phyloP scores from a whole-genome alignment of 2,888 invertebrate species.

The Eumacrocentrus americanus region DNA sequence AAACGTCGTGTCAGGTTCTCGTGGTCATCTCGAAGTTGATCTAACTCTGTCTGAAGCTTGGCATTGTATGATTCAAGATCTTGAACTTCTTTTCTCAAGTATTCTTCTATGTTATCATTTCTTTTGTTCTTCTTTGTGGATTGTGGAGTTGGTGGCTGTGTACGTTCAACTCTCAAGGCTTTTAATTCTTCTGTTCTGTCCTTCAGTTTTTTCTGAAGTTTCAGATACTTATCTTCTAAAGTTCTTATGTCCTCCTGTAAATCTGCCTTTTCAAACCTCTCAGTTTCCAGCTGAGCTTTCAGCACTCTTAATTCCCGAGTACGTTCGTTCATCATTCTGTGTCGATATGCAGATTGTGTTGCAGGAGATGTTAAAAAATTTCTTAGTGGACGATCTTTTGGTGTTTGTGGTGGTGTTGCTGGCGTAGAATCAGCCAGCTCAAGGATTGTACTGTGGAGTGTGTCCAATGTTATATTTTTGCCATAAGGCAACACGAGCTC shows the following conservation, averaged over 20 bases:
- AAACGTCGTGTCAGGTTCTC: slow-evolving; percentile 62
- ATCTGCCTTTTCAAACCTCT: slow-evolving; percentile 69
- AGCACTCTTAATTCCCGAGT: slow-evolving; percentile 64
- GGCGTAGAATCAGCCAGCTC: slow-evolving; percentile 42
- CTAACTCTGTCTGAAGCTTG: slow-evolving; percentile 64
- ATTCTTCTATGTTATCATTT: slow-evolving; percentile 46
- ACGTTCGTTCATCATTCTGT: slow-evolving; percentile 58
- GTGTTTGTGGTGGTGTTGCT: slow-evolving; percentile 38
- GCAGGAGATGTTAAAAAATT: slow-evolving; percentile 54
- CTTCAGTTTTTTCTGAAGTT: slow-evolving; percentile 64
- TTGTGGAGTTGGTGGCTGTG: slow-evolving; percentile 49
- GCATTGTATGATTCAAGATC: slow-evolving; percentile 65
- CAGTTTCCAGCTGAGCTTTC: slow-evolving; percentile 67
- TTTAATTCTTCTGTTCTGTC: slow-evolving; percentile 59
- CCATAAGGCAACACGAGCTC: slow-evolving; percentile 64
- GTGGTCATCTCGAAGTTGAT: slow-evolving; percentile 65
- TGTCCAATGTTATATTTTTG: slow-evolving; percentile 60
- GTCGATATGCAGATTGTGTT: slow-evolving; percentile 45
- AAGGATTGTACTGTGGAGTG: slow-evolving; percentile 62
- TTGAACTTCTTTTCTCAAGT: slow-evolving; percentile 63
- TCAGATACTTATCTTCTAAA: slow-evolving; percentile 65
- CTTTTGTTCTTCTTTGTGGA: slow-evolving; percentile 53
- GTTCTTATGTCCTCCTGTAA: slow-evolving; percentile 67
- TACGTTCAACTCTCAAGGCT: slow-evolving; percentile 53
- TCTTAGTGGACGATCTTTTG: slow-evolving; percentile 41